Base-by-base conservation (phyloP, 2,797 vertebrate genomes). In the Smutsia temminckii region DNA sequence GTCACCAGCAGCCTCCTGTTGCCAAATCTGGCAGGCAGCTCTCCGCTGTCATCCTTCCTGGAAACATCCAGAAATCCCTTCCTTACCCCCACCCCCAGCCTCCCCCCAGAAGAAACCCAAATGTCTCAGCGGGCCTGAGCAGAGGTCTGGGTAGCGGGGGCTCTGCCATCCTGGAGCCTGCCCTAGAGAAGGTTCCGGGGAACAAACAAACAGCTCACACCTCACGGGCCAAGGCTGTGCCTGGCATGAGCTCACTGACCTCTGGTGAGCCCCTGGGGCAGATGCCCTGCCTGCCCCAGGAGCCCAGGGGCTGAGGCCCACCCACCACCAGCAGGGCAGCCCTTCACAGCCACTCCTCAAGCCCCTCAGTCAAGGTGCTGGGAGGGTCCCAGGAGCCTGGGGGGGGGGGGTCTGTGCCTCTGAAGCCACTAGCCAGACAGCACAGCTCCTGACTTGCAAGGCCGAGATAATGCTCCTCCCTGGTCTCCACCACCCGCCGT, bases 141-240 rank as follows among this genome's bases (percentile, higher is more conserved):
- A 4, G 49, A 53, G 25, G 14, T 8, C 8, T 9, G 4, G n/a
- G 40, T 42, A 1, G 25, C 18, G 46, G 40, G 25, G 49, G 32
- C 20, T 25, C 74, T 1, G 11, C 20, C n/a, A 5, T 13, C 49
- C 74, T 23, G 12, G 32, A 53, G 46, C 46, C 0, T 0, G 18
- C 32, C 74, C 74, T 49, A 13, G 49, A 8, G 13, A 2, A 10
- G n/a, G 51, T 27, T 37, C 75, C 1, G 13, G 51, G 51, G 55
- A 25, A 55, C n/a, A 21, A 78, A n/a, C 8, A 25, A 37, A 55
- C 51, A 55, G 21, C 51, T 13, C 7, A 2, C 4, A 40, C 40
- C 16, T 27, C 16, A 25, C 0, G 11, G 21, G 21, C 68, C 68
- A 23, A 40, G 37, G 12, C 4, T 0, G 32, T 6, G 51, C n/a